Conservation (phyloP, 2,113 vertebrate species). For the Puntigrus tetrazona region DNA sequence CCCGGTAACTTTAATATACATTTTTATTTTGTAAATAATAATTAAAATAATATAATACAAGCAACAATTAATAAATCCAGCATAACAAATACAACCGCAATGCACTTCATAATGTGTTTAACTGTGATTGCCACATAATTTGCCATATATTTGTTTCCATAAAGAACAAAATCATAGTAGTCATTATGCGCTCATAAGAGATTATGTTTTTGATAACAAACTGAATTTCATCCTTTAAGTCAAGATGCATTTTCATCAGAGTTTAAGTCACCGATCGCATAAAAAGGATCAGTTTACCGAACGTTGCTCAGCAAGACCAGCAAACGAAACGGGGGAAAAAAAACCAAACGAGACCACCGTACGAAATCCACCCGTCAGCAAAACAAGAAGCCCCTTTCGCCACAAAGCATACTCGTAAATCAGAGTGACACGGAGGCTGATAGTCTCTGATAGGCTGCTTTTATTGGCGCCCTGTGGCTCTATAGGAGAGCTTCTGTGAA, state of each 20-base stretch:
- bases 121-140: background rate
- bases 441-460: constrained; percentile 52
- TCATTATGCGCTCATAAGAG: background rate
- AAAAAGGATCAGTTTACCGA: background rate
- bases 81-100: background rate
- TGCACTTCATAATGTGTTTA: no score
- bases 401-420: constrained; percentile 50
- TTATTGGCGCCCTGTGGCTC: constrained; percentile 52
- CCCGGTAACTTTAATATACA: no score
- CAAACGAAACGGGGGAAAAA: constrained; percentile 4
- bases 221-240: background rate
- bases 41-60: no score
- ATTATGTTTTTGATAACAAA: background rate
- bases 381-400: constrained; percentile 52
- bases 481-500: constrained; percentile 36
- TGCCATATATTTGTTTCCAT: no score
- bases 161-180: background rate
- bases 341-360: constrained; percentile 49
- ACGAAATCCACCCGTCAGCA: constrained; percentile 55
- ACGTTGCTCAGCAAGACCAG: constrained; percentile 10
- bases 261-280: background rate
- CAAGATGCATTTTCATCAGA: background rate
- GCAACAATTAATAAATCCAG: background rate
- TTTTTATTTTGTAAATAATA: no score
- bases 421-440: constrained; percentile 55